Base-by-base conservation (phyloP, 2,888 invertebrate genomes). In the Drosophila kanekoi region DNA sequence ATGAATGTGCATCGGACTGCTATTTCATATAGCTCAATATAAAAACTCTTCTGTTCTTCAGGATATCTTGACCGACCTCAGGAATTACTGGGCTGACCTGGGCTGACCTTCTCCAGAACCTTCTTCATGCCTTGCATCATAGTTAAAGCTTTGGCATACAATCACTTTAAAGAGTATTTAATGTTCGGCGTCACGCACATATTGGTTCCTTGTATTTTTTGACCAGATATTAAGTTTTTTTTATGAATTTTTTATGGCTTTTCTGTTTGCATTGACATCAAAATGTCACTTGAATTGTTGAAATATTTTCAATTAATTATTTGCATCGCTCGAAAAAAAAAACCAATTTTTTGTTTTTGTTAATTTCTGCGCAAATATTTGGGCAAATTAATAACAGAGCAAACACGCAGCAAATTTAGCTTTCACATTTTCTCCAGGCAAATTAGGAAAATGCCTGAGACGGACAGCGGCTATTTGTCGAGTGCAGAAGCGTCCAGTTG, bases 261-360 rank as follows among this genome's bases (percentile, higher is more conserved):
- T 72, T 62, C 52, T 59, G 73, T 63, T 71, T 56, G 47, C 88
- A 80, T 78, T 88, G 87, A 87, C 89, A 87, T 87, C 58, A 77
- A 88, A 85, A 68, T 87, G 84, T 85, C 81, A 83, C 66, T 72
- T 67, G 64, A 77, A 62, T 67, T 73, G 60, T 48, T 58, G 59
- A 71, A 80, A 74, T 66, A 74, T 75, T 87, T 85, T 70, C 69
- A 53, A 79, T 77, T 82, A 74, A 85, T 85, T 77, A 69, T 78
- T 73, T 80, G 70, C 62, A 60, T 45, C 65, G 57, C 66, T 65
- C 18, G n/a, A 49, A 48, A 13, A 48, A 18, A 44, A 47, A 41
- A 28, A 49, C 32, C 40, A 18, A n/a, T 38, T 37, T 56, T 61
- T 76, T 71, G 59, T 40, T 33, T 58, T 60, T 68, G 64, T 79